Evolutionary conservation across 2,888 invertebrate species (phyloP).

Genomic region (Cryptophagus acutangulus): DNA sequence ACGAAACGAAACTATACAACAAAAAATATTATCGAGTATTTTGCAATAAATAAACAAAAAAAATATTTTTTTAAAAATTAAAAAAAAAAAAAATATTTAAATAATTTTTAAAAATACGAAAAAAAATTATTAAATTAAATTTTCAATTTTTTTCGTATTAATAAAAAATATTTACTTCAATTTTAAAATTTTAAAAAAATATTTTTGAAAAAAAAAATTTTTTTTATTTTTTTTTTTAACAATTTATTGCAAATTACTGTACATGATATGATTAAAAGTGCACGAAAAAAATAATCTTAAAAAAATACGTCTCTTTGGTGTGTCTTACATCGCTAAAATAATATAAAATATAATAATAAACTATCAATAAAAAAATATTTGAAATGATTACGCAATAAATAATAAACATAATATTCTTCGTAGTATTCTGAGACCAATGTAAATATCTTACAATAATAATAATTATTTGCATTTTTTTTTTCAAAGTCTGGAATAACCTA

Average conservation of each 20-base stretch:
- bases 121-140: conserved; percentile 12
- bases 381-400: conserved; percentile 39
- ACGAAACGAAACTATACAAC: too few species aligned
- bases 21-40: too few species aligned
- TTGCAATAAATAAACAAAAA: too few species aligned
- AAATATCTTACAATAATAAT: conserved; percentile 19
- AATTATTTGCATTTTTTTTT: conserved; percentile 22
- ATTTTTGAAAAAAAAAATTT: conserved; percentile 9
- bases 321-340: conserved; percentile 43
- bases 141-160: too few species aligned
- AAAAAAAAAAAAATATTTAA: conserved; percentile 9
- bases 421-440: conserved; percentile 45
- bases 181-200: too few species aligned
- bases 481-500: conserved; percentile 13
- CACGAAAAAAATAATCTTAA: conserved; percentile 37
- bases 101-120: conserved; percentile 13
- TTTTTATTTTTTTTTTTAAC: conserved; percentile 11
- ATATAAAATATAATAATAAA: conserved; percentile 26
- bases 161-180: too few species aligned
- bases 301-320: conserved; percentile 45
- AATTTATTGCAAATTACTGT: conserved; percentile 16
- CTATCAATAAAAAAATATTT: conserved; percentile 27
- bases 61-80: too few species aligned
- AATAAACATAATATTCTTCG: conserved; percentile 39
- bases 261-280: conserved; percentile 22